These are phyloP conservation scores for Ochotona princeps DNA, from an alignment of 2,113 vertebrate genomes.

Conservation along the genomic window DNA sequence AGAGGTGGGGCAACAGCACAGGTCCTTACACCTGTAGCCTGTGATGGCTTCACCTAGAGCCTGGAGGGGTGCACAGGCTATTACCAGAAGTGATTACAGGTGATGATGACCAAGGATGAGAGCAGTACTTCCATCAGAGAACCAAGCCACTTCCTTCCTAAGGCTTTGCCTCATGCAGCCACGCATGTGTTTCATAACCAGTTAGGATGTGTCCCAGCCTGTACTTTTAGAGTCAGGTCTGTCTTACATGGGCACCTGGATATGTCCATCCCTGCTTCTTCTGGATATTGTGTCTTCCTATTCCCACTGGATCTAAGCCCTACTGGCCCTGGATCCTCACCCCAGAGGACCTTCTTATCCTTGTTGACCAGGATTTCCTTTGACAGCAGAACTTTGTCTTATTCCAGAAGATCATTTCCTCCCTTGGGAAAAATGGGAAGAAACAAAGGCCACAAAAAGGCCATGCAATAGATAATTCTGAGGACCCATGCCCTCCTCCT, in stretches of 20 bases:
- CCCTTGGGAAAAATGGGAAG: not conserved
- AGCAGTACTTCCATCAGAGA: not conserved
- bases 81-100: not conserved
- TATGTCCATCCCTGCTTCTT: not conserved
- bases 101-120: too few species aligned
- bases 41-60: not conserved
- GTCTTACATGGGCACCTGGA: not conserved
- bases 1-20: not conserved
- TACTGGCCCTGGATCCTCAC: not conserved
- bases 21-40: not conserved
- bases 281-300: not conserved
- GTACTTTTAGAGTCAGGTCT: not conserved
- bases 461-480: not conserved
- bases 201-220: not conserved
- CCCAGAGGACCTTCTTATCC: not conserved
- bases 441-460: not conserved
- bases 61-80: not conserved
- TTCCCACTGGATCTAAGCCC: not conserved
- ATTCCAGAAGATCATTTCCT: not conserved
- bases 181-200: not conserved
- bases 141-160: not conserved
- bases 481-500: not conserved
- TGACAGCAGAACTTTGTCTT: not conserved
- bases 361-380: not conserved
- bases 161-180: not conserved